Conservation (phyloP, 2,113 vertebrate genomes). For the Perognathus longimembris region DNA sequence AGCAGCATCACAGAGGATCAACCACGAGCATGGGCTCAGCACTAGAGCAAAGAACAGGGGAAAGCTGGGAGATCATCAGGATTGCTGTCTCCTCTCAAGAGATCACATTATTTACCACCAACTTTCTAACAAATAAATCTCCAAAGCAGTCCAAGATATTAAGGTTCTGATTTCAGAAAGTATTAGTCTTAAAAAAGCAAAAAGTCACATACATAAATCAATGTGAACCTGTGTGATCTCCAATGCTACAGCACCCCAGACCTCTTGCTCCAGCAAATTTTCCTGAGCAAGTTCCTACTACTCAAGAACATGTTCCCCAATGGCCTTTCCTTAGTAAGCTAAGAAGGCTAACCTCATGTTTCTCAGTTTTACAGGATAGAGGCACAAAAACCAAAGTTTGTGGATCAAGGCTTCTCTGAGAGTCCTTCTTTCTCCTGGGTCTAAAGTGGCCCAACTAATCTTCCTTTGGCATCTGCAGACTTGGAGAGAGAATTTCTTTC, state of each 20-base stretch:
- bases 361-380: neutral
- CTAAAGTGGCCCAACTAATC: neutral
- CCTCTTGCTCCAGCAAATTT: neutral
- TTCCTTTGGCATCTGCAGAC: neutral
- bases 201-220: neutral
- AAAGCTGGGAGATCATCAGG: no score
- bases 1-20: slow-evolving; percentile 1
- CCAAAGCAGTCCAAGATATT: neutral
- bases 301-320: neutral
- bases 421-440: neutral
- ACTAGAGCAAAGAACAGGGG: neutral
- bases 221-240: neutral
- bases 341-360: neutral
- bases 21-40: neutral
- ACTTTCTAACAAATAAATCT: neutral
- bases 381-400: neutral
- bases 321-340: neutral
- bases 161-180: neutral
- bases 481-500: neutral
- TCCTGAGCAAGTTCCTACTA: neutral
- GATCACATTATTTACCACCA: neutral
- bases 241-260: neutral
- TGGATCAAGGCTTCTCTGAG: neutral
- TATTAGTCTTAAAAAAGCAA: neutral
- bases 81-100: neutral